phyloP scores from a whole-genome alignment of 2,888 invertebrate species.

The Clanis bilineata region DNA sequence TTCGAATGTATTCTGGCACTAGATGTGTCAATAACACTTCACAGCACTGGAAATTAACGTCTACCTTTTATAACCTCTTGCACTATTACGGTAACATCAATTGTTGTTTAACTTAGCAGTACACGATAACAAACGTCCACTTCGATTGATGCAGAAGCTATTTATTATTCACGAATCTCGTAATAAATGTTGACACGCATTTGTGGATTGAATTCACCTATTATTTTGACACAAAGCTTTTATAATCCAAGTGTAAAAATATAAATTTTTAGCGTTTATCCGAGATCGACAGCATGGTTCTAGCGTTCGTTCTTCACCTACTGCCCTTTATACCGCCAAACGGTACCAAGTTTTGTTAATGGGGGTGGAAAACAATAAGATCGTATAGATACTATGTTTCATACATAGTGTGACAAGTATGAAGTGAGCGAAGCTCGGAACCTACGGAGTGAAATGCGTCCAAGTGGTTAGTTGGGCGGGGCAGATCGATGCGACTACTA shows the following conservation, averaged over 20 bases:
- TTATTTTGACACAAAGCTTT: constrained; percentile 27
- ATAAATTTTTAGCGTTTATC: constrained; percentile 24
- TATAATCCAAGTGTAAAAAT: neutral
- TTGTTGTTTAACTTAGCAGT: constrained; percentile 32
- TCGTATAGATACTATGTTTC: constrained; percentile 74
- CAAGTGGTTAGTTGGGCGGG: constrained; percentile 52
- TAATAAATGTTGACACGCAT: constrained; percentile 35
- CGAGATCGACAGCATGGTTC: constrained; percentile 41
- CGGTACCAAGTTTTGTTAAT: constrained; percentile 65
- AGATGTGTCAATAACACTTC: constrained; percentile 4
- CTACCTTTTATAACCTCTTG: constrained; percentile 4
- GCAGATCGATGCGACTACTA: constrained; percentile 65
- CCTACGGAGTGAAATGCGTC: constrained; percentile 64
- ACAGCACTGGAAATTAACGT: constrained; percentile 12
- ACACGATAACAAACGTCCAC: constrained; percentile 52
- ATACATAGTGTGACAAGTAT: constrained; percentile 61
- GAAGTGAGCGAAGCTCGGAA: constrained; percentile 65
- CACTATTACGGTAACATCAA: neutral
- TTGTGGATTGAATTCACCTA: constrained; percentile 37
- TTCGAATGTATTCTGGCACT: constrained; percentile 7
- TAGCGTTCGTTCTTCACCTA: constrained; percentile 45
- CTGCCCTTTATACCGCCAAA: constrained; percentile 59
- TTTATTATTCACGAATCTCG: constrained; percentile 41
- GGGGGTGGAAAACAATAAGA: constrained; percentile 67
- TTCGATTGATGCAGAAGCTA: constrained; percentile 28